Conservation (phyloP, 2,113 vertebrate species). For the Calidris pygmaea region DNA sequence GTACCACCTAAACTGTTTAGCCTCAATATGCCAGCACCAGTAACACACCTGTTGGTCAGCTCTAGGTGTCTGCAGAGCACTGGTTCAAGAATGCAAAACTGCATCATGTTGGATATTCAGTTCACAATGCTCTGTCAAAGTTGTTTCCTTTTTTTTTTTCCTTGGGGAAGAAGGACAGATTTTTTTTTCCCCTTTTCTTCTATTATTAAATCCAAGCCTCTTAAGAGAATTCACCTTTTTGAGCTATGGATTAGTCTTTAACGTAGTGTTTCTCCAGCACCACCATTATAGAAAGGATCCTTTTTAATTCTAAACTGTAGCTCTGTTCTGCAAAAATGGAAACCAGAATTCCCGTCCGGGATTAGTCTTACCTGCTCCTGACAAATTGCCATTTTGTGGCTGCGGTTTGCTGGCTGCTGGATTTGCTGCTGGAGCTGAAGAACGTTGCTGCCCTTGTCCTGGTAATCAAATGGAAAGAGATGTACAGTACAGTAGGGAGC, state of each 20-base stretch:
- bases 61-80: not conserved
- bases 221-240: not conserved
- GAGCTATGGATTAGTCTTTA: not conserved
- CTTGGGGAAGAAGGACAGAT: not conserved
- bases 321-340: not conserved
- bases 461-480: slow-evolving; percentile 31
- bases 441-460: slow-evolving; percentile 68
- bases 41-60: not conserved
- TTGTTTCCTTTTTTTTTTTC: not conserved
- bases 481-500: not conserved
- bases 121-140: not conserved
- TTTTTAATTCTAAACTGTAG: not conserved
- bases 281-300: not conserved
- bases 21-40: not conserved
- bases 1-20: not conserved
- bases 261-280: not conserved
- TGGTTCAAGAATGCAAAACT: not conserved
- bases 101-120: not conserved
- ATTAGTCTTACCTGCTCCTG: slow-evolving; percentile 63
- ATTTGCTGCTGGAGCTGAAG: slow-evolving; percentile 43
- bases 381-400: slow-evolving; percentile 61
- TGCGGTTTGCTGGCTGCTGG: slow-evolving; percentile 55
- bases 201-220: not conserved
- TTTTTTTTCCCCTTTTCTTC: not conserved
- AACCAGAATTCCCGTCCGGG: not conserved